A percentile compares a stretch with the other conserved stretches of the same genome.
Conservation (phyloP, 2,797 vertebrate species). For the Syngnathus acus region DNA sequence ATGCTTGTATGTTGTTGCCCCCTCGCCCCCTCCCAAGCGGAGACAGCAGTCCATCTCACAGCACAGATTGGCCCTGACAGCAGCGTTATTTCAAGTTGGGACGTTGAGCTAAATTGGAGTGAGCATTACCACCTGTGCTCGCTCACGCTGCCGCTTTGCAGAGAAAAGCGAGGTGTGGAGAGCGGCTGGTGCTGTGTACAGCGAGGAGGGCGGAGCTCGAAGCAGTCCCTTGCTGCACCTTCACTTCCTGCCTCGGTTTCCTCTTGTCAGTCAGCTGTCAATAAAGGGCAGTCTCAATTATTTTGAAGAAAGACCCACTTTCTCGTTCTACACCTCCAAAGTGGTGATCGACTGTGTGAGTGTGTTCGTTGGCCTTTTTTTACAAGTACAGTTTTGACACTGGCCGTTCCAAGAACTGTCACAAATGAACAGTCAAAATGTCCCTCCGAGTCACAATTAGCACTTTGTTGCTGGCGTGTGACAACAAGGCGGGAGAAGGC, state of each 20-base stretch:
- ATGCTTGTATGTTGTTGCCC: background rate
- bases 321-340: background rate
- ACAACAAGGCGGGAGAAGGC: background rate
- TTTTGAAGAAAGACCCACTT: background rate
- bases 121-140: slow-evolving; percentile 74
- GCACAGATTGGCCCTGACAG: slow-evolving; percentile 70
- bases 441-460: slow-evolving; percentile 5
- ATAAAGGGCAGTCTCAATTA: too few relatives aligned
- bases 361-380: background rate
- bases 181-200: background rate
- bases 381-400: slow-evolving; percentile 5
- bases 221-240: background rate
- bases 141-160: slow-evolving; percentile 38
- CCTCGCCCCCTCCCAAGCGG: slow-evolving; percentile 14
- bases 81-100: slow-evolving; percentile 64
- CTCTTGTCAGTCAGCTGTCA: background rate
- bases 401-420: background rate
- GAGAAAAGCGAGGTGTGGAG: slow-evolving; percentile 29
- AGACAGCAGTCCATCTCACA: slow-evolving; percentile 61
- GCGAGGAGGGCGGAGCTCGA: slow-evolving; percentile 10
- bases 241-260: background rate
- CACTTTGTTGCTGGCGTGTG: background rate
- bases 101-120: slow-evolving; percentile 75
- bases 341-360: background rate
- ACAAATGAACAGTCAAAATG: slow-evolving; percentile 7